Evolutionary conservation across 2,797 vertebrate species (phyloP).

Genomic region (Limosa lapponica): DNA sequence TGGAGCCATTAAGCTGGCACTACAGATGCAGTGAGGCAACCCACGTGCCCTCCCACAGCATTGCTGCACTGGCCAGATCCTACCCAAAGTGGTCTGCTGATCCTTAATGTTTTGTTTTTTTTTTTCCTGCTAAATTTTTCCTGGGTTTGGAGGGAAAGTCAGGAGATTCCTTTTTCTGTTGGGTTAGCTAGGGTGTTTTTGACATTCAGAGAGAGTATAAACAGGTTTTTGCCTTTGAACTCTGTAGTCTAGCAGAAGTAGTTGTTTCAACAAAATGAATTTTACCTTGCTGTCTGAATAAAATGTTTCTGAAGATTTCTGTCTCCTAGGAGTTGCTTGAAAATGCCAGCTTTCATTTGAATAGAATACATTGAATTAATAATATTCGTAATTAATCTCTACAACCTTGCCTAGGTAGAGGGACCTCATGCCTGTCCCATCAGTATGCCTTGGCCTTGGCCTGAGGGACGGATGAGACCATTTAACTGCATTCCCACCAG

Average conservation of each 20-base stretch:
- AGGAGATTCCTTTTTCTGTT: not conserved
- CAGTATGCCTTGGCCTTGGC: not conserved
- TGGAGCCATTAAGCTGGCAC: not conserved
- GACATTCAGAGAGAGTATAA: not conserved
- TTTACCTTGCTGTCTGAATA: not conserved
- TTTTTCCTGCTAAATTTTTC: not conserved
- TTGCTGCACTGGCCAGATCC: not conserved
- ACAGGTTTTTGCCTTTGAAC: not conserved
- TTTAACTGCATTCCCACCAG: not conserved
- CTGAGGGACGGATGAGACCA: not conserved
- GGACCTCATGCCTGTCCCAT: not conserved
- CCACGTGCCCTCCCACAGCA: fast-evolving
- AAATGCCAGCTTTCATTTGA: not conserved
- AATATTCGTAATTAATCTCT: not conserved
- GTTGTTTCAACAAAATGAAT: not conserved
- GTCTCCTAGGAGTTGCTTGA: not conserved
- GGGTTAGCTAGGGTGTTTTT: not conserved
- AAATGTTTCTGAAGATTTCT: not conserved
- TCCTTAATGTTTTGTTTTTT: not conserved
- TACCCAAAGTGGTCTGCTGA: not conserved
- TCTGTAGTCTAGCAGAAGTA: not conserved
- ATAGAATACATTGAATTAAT: not conserved
- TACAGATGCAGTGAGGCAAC: not conserved
- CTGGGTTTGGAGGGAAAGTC: not conserved
- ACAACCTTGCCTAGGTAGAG: fast-evolving